A percentile compares a stretch with the other conserved stretches of the same genome.
Conservation (phyloP, 2,113 vertebrate species). For the Emydura subglobosa region DNA sequence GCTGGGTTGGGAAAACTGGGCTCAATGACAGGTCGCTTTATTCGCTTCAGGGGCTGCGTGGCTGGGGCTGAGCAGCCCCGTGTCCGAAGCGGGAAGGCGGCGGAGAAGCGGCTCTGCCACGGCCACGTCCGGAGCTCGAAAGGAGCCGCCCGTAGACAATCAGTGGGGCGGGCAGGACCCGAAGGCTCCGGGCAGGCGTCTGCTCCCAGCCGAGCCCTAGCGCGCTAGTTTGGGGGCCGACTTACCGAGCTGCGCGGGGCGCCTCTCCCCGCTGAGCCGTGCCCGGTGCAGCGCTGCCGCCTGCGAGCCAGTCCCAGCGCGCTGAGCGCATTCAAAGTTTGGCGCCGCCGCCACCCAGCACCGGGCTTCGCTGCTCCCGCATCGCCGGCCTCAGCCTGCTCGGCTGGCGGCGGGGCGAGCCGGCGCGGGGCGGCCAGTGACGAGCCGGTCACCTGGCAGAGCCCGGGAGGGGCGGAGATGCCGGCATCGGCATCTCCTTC, state of each 20-base stretch:
- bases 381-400: not conserved
- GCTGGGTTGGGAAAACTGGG: too few relatives aligned
- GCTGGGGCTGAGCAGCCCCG: not conserved
- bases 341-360: not conserved
- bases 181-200: not conserved
- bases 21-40: not conserved
- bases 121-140: not conserved
- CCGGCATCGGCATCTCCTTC: not conserved
- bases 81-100: rapidly evolving
- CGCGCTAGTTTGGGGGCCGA: not conserved
- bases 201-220: not conserved
- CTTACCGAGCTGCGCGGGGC: not conserved
- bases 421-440: not conserved
- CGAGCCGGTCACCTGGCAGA: not conserved
- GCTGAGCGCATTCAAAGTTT: not conserved
- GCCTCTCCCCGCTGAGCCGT: not conserved
- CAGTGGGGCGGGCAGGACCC: not conserved
- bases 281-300: too few relatives aligned
- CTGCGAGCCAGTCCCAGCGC: not conserved
- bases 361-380: not conserved
- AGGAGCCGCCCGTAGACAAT: not conserved
- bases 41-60: not conserved
- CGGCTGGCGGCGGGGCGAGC: not conserved
- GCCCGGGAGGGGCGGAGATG: not conserved
- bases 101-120: too few relatives aligned